Base-by-base conservation (phyloP, 2,797 vertebrate genomes). In the Gymnothorax reevesii region DNA sequence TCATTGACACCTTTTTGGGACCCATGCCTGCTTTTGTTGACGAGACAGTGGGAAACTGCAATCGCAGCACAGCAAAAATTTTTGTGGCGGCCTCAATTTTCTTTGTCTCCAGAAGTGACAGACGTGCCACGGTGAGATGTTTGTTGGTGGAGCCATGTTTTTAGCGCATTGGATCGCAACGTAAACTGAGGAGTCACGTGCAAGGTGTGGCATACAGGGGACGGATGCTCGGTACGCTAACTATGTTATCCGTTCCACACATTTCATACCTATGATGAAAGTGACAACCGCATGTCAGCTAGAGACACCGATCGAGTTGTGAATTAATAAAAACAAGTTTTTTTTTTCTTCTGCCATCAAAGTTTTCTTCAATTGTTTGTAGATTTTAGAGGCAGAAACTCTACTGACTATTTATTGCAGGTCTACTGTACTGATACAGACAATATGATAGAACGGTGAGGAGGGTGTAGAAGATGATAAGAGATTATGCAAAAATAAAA, bases 1-100 rank as follows among this genome's bases (percentile, higher is more conserved):
- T 95, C 96, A 96, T 96, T 96, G 97, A 97, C 97, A 97, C 96
- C 96, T 96, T 96, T 95, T 97, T 97, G 96, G 94, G 94, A 93
- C 93, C 91, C 93, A 93, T 94, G 94, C 90, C 95, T 95, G 94
- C 94, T 94, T 87, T 92, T 94, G 94, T 94, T 97, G 97, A 97
- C 97, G 97, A 96, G 94, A 92, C 89, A 64, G 95, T 92, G 93
- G 92, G 89, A 91, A 92, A 92, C 92, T 66, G 95, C 95, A 93
- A 93, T 94, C 92, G 91, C 89, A 83, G 93, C 93, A 88, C 88
- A 90, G 93, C 92, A 57, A 55, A 91, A 27, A 9, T 69, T 91
- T 92, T 93, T 93, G 95, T 94, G 93, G 91, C 93, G 95, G 87
- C 95, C 92, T 92, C 92, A 93, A 93, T 94, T 94, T 93, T 91